Conservation (phyloP, 2,888 invertebrate species). For the Polia nebulosa region DNA sequence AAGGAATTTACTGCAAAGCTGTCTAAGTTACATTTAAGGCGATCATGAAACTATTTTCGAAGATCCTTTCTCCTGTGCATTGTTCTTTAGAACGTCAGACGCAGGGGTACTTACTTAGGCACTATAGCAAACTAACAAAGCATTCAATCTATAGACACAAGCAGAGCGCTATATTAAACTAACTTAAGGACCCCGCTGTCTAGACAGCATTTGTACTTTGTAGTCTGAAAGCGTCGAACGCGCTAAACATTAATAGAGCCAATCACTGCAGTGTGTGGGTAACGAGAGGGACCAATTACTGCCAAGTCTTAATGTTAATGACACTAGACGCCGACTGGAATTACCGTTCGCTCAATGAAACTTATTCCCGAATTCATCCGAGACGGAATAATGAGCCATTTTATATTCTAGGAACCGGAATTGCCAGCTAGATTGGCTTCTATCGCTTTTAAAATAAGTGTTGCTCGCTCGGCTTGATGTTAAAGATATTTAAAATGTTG, state of each 20-base stretch:
- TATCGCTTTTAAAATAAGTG: slow-evolving; percentile 27
- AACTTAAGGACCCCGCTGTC: slow-evolving; percentile 48
- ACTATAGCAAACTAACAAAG: slow-evolving; percentile 9
- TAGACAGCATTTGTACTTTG: slow-evolving; percentile 56
- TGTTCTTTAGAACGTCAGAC: not conserved
- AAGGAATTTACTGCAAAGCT: slow-evolving; percentile 6
- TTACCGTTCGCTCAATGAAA: slow-evolving; percentile 61
- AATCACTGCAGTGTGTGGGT: slow-evolving; percentile 65
- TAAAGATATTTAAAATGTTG: slow-evolving; percentile 22
- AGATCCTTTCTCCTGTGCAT: not conserved
- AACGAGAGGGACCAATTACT: slow-evolving; percentile 63
- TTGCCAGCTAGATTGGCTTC: slow-evolving; percentile 48
- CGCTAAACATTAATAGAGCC: slow-evolving; percentile 66
- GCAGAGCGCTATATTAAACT: slow-evolving; percentile 32
- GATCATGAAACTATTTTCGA: slow-evolving; percentile 1
- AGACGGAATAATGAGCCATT: slow-evolving; percentile 63
- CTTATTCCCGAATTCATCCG: slow-evolving; percentile 59
- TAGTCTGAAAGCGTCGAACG: slow-evolving; percentile 53
- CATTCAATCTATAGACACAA: slow-evolving; percentile 5
- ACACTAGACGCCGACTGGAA: slow-evolving; percentile 56
- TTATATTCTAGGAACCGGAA: slow-evolving; percentile 63
- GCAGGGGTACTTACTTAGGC: not conserved
- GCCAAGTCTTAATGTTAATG: slow-evolving; percentile 60
- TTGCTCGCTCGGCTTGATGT: slow-evolving; percentile 20
- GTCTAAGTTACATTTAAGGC: slow-evolving; percentile 7